These are phyloP conservation scores for Hoplias malabaricus DNA, from an alignment of 2,113 vertebrate species.

Conservation along the genomic window DNA sequence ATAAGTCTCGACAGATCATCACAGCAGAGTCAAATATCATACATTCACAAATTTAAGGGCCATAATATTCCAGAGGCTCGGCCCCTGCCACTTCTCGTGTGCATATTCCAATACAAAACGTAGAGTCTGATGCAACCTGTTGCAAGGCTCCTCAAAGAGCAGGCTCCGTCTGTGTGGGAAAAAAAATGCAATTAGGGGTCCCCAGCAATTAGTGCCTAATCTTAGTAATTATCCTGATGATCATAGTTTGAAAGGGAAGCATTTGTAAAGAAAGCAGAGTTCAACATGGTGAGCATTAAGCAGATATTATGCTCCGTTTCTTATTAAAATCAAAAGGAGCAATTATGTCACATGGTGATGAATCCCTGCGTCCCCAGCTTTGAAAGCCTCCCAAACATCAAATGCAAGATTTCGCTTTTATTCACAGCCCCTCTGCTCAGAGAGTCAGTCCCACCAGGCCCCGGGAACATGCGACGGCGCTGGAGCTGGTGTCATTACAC, in stretches of 20 bases:
- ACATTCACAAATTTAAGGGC: slow-evolving; percentile 33
- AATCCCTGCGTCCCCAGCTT: slow-evolving; percentile 68
- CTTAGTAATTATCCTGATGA: slow-evolving; percentile 78
- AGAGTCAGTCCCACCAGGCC: slow-evolving; percentile 65
- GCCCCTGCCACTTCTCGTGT: slow-evolving; percentile 54
- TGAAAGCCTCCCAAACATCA: slow-evolving; percentile 69
- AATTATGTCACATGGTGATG: slow-evolving; percentile 73
- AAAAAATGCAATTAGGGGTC: slow-evolving; percentile 66
- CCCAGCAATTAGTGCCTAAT: slow-evolving; percentile 75
- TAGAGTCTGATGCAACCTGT: slow-evolving; percentile 72
- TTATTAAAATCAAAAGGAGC: slow-evolving; percentile 77
- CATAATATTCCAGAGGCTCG: slow-evolving; percentile 42
- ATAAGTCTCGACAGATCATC: slow-evolving; percentile 16
- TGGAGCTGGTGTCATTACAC: slow-evolving; percentile 63
- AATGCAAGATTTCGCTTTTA: slow-evolving; percentile 63
- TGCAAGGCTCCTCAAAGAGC: slow-evolving; percentile 65
- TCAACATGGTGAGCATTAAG: slow-evolving; percentile 69
- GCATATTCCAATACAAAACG: slow-evolving; percentile 65
- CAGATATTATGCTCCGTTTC: slow-evolving; percentile 71
- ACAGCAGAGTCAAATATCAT: slow-evolving; percentile 42
- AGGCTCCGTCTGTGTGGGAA: slow-evolving; percentile 55
- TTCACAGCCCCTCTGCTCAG: slow-evolving; percentile 47
- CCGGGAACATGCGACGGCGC: slow-evolving; percentile 67
- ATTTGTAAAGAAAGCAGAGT: slow-evolving; percentile 67
- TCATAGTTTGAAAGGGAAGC: slow-evolving; percentile 71